A percentile compares a stretch with the other conserved stretches of the same genome.
These are phyloP conservation scores for Mirounga angustirostris DNA, from an alignment of 2,113 vertebrate species.

Conservation along the genomic window DNA sequence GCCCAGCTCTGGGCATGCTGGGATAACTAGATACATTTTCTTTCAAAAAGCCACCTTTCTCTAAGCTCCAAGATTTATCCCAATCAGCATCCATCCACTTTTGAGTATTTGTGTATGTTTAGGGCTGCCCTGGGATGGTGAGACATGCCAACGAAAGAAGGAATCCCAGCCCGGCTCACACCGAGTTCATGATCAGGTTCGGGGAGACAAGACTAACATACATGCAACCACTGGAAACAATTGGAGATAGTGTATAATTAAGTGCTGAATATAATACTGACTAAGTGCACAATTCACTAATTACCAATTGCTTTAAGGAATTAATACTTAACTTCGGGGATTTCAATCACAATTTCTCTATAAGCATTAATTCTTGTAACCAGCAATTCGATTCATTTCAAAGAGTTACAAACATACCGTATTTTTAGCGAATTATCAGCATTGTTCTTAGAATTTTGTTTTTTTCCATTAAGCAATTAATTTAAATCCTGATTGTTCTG, in stretches of 20 bases:
- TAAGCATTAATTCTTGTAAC: slow-evolving; percentile 73
- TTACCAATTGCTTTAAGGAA: slow-evolving; percentile 76
- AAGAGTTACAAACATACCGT: slow-evolving; percentile 70
- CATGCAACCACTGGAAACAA: slow-evolving; percentile 37
- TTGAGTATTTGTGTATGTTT: not conserved
- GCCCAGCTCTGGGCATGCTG: not conserved
- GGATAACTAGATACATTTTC: slow-evolving; percentile 36
- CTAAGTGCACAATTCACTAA: slow-evolving; percentile 69
- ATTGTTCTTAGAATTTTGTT: slow-evolving; percentile 73
- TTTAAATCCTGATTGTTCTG: slow-evolving; percentile 77
- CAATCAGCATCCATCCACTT: slow-evolving; percentile 36
- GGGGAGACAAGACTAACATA: not conserved
- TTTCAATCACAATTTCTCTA: slow-evolving; percentile 76
- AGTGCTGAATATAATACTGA: slow-evolving; percentile 58
- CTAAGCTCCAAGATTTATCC: slow-evolving; percentile 48
- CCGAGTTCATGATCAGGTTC: not conserved
- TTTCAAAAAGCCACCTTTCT: slow-evolving; percentile 18
- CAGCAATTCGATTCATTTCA: slow-evolving; percentile 73
- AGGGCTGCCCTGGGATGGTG: not conserved
- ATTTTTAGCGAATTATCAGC: slow-evolving; percentile 73
- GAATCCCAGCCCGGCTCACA: not conserved
- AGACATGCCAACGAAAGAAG: not conserved
- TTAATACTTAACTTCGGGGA: slow-evolving; percentile 74
- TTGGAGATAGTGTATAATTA: slow-evolving; percentile 63
- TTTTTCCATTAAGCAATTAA: slow-evolving; percentile 79